Base-by-base conservation (phyloP, 2,888 invertebrate species). In the Sarcophaga subvicina region DNA sequence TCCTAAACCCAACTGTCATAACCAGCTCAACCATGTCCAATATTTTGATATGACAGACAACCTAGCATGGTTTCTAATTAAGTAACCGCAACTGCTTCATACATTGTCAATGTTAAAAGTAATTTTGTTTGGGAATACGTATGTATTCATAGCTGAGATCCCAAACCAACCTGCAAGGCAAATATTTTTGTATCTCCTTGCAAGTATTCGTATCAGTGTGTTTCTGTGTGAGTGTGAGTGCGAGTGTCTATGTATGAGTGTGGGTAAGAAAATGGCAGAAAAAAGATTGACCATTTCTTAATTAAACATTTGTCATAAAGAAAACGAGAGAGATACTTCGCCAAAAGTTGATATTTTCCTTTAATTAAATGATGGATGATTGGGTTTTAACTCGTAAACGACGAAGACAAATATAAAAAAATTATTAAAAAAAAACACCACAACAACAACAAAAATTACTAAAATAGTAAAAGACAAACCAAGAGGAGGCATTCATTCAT, bases 281-380 rank as follows among this genome's bases (percentile, higher is more conserved):
- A 78, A 79, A 47, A 45, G 75, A 62, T 84, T 84, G 87, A 81
- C 84, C 84, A 84, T 84, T 75, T 84, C 81, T 87, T 87, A 87
- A 87, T 84, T 84, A 79, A 79, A 71, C 79, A 87, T 84, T 87
- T 87, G 84, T 76, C 87, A 87, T 82, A 82, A 87, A 69, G 79
- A 83, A 82, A 87, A 76, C 64, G 76, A 82, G 54, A 82, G 54
- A 54, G 79, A 76, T 72, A 60, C 81, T 84, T 84, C 79, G 81
- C 71, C 81, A 79, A 82, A 83, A 84, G 76, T 84, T 87, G 84
- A 87, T 84, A 82, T 84, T 87, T 85, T 82, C 77, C 66, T 82
- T 86, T 87, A 87, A 87, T 87, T 87, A 87, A 87, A 84, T 87
- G 87, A 87, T 87, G 75, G 84, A 87, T 87, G 84, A 87, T 82